Conservation (phyloP, 92 coral and sea anemone species). For the Nematostella vectensis region DNA sequence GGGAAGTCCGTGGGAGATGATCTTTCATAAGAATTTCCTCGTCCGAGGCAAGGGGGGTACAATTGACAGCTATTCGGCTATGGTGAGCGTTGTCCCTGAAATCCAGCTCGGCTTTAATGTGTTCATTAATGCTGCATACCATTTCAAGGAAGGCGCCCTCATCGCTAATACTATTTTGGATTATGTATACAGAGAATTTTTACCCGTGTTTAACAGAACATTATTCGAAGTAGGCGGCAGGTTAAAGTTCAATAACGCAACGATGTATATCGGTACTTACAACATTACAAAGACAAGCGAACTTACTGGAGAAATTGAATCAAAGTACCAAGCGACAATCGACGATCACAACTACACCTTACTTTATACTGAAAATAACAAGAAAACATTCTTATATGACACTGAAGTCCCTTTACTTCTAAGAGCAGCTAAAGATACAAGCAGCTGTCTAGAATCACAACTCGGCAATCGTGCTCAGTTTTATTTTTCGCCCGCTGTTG, state of each 20-base stretch:
- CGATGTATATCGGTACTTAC: slow-evolving; percentile 23
- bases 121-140: slow-evolving; percentile 10
- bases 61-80: slow-evolving; percentile 21
- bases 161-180: slow-evolving; percentile 7
- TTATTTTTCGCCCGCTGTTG: too few species aligned
- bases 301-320: too few species aligned
- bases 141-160: slow-evolving; percentile 2
- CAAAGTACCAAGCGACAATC: too few species aligned
- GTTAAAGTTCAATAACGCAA: slow-evolving; percentile 18
- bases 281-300: slow-evolving; percentile 13
- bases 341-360: too few species aligned
- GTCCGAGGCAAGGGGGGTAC: slow-evolving; percentile 44
- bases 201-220: slow-evolving; percentile 43
- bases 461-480: too few species aligned
- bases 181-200: slow-evolving; percentile 8
- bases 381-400: too few species aligned
- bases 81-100: slow-evolving; percentile 32
- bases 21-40: slow-evolving; percentile 34
- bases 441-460: too few species aligned
- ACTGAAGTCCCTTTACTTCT: too few species aligned
- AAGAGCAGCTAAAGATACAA: too few species aligned
- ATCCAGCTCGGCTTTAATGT: slow-evolving; percentile 39
- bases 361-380: too few species aligned
- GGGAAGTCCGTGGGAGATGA: slow-evolving; percentile 57
- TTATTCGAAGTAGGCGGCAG: slow-evolving; percentile 12